Evolutionary conservation across 2,113 vertebrate species (phyloP).

Genomic region (Spheniscus mendiculus): DNA sequence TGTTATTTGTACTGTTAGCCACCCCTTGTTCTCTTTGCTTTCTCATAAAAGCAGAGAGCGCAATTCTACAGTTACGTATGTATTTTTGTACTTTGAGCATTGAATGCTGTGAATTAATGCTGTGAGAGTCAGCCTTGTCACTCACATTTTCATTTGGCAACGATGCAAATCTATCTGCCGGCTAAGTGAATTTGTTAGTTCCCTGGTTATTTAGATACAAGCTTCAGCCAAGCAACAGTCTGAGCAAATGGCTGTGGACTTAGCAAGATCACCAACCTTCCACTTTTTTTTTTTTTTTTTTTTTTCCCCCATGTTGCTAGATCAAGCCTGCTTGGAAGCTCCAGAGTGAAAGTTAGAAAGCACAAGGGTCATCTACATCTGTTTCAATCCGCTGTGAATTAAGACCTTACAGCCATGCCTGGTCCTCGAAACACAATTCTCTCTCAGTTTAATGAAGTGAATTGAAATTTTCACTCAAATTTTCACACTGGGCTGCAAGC

Average conservation of each 20-base stretch:
- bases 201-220: background rate
- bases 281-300: background rate
- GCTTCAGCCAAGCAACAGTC: background rate
- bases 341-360: background rate
- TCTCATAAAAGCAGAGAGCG: background rate
- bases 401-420: background rate
- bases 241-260: background rate
- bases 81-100: background rate
- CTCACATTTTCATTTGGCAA: background rate
- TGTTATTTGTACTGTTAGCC: background rate
- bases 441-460: background rate
- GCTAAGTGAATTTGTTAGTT: background rate
- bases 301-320: fast-evolving
- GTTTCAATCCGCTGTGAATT: background rate
- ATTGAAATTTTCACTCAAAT: background rate
- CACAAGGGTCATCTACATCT: background rate
- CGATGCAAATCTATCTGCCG: fast-evolving
- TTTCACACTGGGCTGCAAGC: no score
- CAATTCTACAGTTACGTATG: fast-evolving
- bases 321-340: background rate
- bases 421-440: background rate
- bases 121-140: background rate
- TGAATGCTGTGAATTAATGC: background rate
- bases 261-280: background rate
- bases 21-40: background rate